Percentiles rank a stretch among this genome's conserved stretches.
Conservation (phyloP, 30 jellyfish, hydroid and myxozoan genomes). For the Euphysa ruthae region DNA sequence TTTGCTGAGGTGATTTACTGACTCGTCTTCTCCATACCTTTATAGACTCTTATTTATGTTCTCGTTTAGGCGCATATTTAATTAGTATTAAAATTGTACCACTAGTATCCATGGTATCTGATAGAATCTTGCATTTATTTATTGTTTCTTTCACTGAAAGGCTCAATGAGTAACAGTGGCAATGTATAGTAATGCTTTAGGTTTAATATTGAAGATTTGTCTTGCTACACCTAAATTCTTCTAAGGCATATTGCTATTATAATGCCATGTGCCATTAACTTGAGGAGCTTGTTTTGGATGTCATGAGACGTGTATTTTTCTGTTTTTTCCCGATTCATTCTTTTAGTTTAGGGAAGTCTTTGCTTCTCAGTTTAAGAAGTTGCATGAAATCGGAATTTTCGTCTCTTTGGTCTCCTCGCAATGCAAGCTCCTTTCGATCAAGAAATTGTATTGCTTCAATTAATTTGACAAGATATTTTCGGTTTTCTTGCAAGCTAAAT, state of each 20-base stretch:
- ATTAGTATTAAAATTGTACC: too few species aligned
- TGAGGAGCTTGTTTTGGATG: slow-evolving; percentile 47
- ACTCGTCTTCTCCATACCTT: slow-evolving; percentile 24
- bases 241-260: slow-evolving; percentile 19
- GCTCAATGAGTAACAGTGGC: too few species aligned
- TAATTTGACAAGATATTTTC: slow-evolving; percentile 26
- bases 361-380: slow-evolving; percentile 17
- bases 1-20: slow-evolving; percentile 14
- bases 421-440: slow-evolving; percentile 40
- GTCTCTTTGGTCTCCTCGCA: slow-evolving; percentile 27
- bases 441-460: slow-evolving; percentile 23
- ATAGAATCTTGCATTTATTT: too few species aligned
- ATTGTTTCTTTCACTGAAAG: too few species aligned
- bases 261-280: slow-evolving; percentile 41
- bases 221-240: too few species aligned
- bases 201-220: too few species aligned
- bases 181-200: too few species aligned
- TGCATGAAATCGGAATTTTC: slow-evolving; percentile 39
- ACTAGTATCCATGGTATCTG: too few species aligned
- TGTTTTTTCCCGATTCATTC: slow-evolving; percentile 4
- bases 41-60: slow-evolving; percentile 27
- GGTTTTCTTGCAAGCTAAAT: slow-evolving; percentile 24
- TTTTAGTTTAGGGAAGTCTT: slow-evolving; percentile 25
- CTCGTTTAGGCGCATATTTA: too few species aligned
- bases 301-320: slow-evolving; percentile 31